phyloP scores from a whole-genome alignment of 1,140 invertebrate genomes.

The Heliconius melpomene region DNA sequence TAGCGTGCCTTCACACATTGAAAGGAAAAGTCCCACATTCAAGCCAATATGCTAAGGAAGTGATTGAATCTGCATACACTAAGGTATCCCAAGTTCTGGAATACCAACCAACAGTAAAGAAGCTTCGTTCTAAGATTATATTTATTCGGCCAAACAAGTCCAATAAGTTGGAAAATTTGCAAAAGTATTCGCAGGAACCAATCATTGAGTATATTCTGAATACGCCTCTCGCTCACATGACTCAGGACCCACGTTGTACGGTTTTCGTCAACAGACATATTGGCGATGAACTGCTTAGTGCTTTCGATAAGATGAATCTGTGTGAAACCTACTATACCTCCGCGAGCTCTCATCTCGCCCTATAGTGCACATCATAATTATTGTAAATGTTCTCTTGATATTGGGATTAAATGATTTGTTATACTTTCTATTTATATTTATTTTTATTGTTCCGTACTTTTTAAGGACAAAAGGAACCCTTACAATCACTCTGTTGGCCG shows the following conservation, averaged over 20 bases:
- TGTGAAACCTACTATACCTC: conserved; percentile 29
- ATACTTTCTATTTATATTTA: background rate
- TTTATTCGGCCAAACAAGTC: conserved; percentile 4
- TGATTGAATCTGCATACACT: conserved; percentile 42
- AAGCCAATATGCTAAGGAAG: conserved; percentile 43
- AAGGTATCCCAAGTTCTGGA: conserved; percentile 28
- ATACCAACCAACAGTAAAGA: conserved; percentile 21
- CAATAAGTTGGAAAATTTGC: conserved; percentile 8
- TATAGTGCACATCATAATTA: background rate
- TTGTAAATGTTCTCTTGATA: background rate
- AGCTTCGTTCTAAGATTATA: conserved; percentile 38
- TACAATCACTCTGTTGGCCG: too few relatives aligned
- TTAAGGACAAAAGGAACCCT: too few relatives aligned
- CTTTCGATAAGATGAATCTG: conserved; percentile 42
- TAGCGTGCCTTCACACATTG: conserved; percentile 35
- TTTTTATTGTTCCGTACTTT: too few relatives aligned
- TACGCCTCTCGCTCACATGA: conserved; percentile 32
- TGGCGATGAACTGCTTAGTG: conserved; percentile 41
- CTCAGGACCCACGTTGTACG: conserved; percentile 45
- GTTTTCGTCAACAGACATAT: conserved; percentile 52
- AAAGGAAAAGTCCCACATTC: conserved; percentile 43
- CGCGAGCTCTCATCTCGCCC: background rate
- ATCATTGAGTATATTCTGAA: conserved; percentile 44
- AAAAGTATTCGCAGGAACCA: conserved; percentile 39
- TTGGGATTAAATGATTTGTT: background rate